phyloP scores from a whole-genome alignment of 2,888 invertebrate genomes.

The Lamproptera curius region DNA sequence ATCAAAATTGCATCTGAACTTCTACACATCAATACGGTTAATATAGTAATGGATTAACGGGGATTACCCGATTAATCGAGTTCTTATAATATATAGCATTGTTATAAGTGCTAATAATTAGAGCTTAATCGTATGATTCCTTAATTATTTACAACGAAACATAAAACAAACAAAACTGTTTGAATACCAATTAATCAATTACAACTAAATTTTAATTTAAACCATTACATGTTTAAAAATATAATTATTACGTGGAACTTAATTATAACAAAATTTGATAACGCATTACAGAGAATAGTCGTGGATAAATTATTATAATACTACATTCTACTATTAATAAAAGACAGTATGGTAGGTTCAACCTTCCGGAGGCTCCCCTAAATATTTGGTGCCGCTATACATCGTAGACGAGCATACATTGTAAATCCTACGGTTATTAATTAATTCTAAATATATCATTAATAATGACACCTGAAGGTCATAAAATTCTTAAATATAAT shows the following conservation, averaged over 20 bases:
- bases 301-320: not conserved
- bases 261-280: not conserved
- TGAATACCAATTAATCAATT: not conserved
- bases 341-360: too few species aligned
- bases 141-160: conserved; percentile 7
- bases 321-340: not conserved
- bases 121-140: not conserved
- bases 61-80: not conserved
- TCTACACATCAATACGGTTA: not conserved
- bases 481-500: too few species aligned
- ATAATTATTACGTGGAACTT: too few species aligned
- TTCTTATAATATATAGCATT: not conserved
- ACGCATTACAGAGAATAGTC: not conserved
- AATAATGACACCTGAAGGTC: too few species aligned
- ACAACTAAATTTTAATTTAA: too few species aligned
- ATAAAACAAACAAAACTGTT: too few species aligned
- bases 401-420: too few species aligned
- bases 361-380: too few species aligned
- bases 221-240: too few species aligned
- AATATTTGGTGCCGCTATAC: too few species aligned
- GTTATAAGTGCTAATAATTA: not conserved
- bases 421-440: too few species aligned
- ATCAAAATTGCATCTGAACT: not conserved
- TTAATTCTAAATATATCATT: too few species aligned
- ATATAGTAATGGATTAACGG: not conserved